Evolutionary conservation across 2,888 invertebrate species (phyloP), one percentile per base, ranked within the genome.

Genomic region (Bursaphelenchus okinawaensis): DNA sequence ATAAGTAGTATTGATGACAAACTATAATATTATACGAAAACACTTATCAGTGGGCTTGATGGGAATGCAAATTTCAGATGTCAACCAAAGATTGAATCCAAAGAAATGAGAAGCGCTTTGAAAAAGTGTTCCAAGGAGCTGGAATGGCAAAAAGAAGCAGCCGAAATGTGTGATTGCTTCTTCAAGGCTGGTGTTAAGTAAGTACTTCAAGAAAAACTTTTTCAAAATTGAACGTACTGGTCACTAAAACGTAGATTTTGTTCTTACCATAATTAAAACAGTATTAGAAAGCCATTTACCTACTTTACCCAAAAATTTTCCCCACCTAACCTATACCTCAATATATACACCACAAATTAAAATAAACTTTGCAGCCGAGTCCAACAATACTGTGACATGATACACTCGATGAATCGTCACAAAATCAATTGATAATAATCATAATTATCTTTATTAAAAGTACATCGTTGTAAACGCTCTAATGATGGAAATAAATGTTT

Each of bases 161-260:
- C 69, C 54, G 68, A 75, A 24, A 64, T 80, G 52, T 80, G 80
- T 65, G 68, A 73, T 31, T 80, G 80, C 62, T 69, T 75, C 20
- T 70, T 71, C 55, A 70, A 69, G 22, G 78, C 80, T 6, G 80
- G 79, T 22, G 71, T 80, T 28, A 69, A 65, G 80, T 79, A 51
- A 61, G 75, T 23, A 27, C 12, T 1, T 3, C 16, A 40, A 9
- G n/a, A 52, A 52, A 19, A n/a, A 52, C 8, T n/a, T 22, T 9
- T 20, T 52, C 20, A 8, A n/a, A 52, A 19, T 40, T n/a, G 40
- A n/a, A n/a, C n/a, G n/a, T n/a, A n/a, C n/a, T n/a, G n/a, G n/a
- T n/a, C n/a, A n/a, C n/a, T n/a, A n/a, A n/a, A n/a, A n/a, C n/a
- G n/a, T n/a, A n/a, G n/a, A n/a, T n/a, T n/a, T n/a, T n/a, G n/a